These are phyloP conservation scores for Eleutherodactylus coqui DNA, from an alignment of 2,797 vertebrate species.

Conservation along the genomic window DNA sequence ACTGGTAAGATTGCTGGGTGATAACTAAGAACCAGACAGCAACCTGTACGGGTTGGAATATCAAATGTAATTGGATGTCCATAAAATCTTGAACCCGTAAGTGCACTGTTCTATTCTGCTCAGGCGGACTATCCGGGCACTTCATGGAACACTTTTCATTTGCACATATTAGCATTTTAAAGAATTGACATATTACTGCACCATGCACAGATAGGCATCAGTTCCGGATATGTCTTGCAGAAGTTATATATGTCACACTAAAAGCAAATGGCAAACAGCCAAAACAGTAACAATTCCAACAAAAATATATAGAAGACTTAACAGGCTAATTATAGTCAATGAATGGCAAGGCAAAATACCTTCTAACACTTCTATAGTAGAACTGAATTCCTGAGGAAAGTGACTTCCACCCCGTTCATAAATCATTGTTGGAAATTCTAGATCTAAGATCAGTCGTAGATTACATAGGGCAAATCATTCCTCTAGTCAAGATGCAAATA, in stretches of 20 bases:
- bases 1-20: background rate
- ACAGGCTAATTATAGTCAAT: constrained; percentile 46
- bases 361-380: constrained; percentile 14
- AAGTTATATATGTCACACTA: background rate
- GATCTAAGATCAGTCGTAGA: background rate
- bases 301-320: constrained; percentile 19
- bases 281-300: constrained; percentile 12
- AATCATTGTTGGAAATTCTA: constrained; percentile 6
- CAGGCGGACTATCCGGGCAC: background rate
- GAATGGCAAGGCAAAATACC: constrained; percentile 21
- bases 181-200: constrained; percentile 4
- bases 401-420: constrained; percentile 1
- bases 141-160: background rate
- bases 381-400: constrained; percentile 20
- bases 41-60: background rate
- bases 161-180: background rate
- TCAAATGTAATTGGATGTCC: background rate
- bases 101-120: background rate
- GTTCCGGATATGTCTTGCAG: constrained; percentile 24
- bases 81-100: too few species aligned
- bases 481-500: background rate
- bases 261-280: constrained; percentile 39
- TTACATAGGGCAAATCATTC: background rate
- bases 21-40: background rate
- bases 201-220: background rate